Conservation (phyloP, 2,113 vertebrate species). For the Paraplagusia blochii region DNA sequence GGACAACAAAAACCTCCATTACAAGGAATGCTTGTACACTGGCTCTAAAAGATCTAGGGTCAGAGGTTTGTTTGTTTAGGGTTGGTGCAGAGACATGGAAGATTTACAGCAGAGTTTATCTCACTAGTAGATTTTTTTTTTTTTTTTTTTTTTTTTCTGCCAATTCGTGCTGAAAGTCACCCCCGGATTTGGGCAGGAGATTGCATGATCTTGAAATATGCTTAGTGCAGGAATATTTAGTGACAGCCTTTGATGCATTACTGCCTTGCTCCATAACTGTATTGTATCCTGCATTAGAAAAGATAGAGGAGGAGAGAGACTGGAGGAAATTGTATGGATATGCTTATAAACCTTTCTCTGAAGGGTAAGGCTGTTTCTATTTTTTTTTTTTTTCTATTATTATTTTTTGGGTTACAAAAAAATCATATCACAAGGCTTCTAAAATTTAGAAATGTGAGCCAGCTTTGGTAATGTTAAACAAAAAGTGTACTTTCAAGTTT, state of each 20-base stretch:
- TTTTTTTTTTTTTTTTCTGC: slow-evolving; percentile 30
- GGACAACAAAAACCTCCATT: background rate
- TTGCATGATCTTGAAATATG: slow-evolving; percentile 70
- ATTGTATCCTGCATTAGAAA: slow-evolving; percentile 36
- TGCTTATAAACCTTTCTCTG: slow-evolving; percentile 2
- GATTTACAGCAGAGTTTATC: slow-evolving; percentile 31
- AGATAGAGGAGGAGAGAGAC: background rate
- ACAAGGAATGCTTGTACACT: background rate
- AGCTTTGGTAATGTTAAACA: too few species aligned
- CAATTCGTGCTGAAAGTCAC: slow-evolving; percentile 66
- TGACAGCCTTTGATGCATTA: slow-evolving; percentile 72
- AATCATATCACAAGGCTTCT: too few species aligned
- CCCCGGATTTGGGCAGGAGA: slow-evolving; percentile 51
- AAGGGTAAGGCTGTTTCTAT: background rate
- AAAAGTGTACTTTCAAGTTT: too few species aligned
- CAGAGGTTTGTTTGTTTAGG: slow-evolving; percentile 41
- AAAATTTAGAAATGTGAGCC: too few species aligned
- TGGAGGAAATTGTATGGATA: slow-evolving; percentile 14
- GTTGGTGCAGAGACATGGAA: slow-evolving; percentile 7
- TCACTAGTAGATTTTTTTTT: background rate
- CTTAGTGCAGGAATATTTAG: slow-evolving; percentile 69
- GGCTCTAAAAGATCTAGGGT: slow-evolving; percentile 27
- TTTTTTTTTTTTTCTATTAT: slow-evolving; percentile 1
- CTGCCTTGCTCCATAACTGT: slow-evolving; percentile 61
- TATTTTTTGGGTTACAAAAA: background rate